phyloP scores from a whole-genome alignment of 2,113 vertebrate species.

The Scopus umbretta region DNA sequence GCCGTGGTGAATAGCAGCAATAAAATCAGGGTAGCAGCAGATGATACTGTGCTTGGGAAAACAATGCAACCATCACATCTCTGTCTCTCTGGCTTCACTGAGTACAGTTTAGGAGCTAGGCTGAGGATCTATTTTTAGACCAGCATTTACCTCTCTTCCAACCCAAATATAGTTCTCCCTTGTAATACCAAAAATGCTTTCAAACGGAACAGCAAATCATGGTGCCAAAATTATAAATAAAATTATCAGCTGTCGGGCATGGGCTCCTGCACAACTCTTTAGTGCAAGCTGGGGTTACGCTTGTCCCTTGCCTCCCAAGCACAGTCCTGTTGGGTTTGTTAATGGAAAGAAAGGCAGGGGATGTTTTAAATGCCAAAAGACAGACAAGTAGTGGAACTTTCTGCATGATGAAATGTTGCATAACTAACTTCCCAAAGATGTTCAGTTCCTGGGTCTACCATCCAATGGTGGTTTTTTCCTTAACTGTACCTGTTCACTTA shows the following conservation, averaged over 20 bases:
- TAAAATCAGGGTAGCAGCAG: not conserved
- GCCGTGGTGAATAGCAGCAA: not conserved
- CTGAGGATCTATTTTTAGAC: not conserved
- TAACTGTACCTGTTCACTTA: not conserved
- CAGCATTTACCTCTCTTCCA: not conserved
- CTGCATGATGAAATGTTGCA: not conserved
- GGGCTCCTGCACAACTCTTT: not conserved
- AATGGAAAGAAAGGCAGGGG: not conserved
- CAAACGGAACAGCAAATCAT: rapidly evolving
- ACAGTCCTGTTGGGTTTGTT: not conserved
- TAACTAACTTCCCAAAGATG: not conserved
- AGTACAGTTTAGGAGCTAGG: not conserved
- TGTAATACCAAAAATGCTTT: not conserved
- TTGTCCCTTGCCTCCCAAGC: not conserved
- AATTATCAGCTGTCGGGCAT: not conserved
- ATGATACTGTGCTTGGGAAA: not conserved
- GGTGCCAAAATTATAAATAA: not conserved
- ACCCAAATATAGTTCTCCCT: not conserved
- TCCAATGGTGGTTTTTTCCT: not conserved
- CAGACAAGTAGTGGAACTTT: not conserved
- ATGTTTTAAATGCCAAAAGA: not conserved
- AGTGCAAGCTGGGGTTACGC: not conserved
- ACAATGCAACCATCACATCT: not conserved
- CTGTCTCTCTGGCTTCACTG: not conserved
- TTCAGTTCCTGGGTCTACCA: not conserved